A percentile compares a stretch with the other conserved stretches of the same genome.
Conservation (phyloP, 2,888 invertebrate species). For the Drosophila kuntzei region DNA sequence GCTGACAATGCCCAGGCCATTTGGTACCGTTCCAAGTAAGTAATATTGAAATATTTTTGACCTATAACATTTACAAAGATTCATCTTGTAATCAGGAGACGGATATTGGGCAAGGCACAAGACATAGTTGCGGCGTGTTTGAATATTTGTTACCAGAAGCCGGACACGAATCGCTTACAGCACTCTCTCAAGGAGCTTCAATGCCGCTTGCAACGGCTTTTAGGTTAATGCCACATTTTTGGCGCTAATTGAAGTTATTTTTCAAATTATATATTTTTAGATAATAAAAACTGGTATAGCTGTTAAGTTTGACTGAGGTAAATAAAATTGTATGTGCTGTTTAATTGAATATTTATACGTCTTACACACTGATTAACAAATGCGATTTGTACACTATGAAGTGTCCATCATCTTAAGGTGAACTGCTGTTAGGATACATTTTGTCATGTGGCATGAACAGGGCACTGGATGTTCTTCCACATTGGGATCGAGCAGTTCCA, state of each 20-base stretch:
- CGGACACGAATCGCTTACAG: constrained; percentile 89
- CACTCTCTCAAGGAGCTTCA: constrained; percentile 86
- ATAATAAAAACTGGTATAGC: constrained; percentile 44
- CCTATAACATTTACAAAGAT: not conserved
- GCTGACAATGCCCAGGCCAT: constrained; percentile 88
- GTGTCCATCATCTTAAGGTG: constrained; percentile 81
- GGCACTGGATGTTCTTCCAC: constrained; percentile 91
- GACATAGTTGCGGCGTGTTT: constrained; percentile 91
- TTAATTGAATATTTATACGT: constrained; percentile 44
- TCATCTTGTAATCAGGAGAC: constrained; percentile 86
- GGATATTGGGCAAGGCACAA: constrained; percentile 89
- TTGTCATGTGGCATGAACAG: constrained; percentile 91
- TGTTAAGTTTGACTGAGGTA: constrained; percentile 75
- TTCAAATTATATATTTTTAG: constrained; percentile 36
- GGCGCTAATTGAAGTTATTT: constrained; percentile 29
- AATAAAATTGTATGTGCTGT: constrained; percentile 58
- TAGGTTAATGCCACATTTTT: constrained; percentile 42
- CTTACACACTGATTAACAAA: constrained; percentile 15
- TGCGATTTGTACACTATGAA: constrained; percentile 21
- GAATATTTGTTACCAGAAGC: constrained; percentile 91
- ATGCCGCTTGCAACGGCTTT: constrained; percentile 81
- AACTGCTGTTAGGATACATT: constrained; percentile 90
- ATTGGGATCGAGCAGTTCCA: constrained; percentile 90
- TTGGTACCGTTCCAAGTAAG: constrained; percentile 85
- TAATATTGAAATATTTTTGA: constrained; percentile 9